phyloP scores from a whole-genome alignment of 2,113 vertebrate species.

The Vidua chalybeata region DNA sequence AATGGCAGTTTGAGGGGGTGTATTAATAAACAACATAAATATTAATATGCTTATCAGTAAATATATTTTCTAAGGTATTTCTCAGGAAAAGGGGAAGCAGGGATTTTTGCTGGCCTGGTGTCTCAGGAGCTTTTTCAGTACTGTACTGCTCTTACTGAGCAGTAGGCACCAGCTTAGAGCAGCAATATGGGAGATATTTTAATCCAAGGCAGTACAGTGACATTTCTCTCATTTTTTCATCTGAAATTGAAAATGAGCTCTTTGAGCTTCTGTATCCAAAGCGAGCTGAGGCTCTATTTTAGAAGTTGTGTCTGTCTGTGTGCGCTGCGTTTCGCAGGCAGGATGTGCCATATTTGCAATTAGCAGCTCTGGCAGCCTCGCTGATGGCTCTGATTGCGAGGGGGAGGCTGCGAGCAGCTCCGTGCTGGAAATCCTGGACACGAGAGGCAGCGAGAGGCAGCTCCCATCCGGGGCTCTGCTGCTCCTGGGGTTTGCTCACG shows the following conservation, averaged over 20 bases:
- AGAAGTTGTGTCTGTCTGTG: conserved; percentile 68
- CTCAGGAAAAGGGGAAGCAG: neutral
- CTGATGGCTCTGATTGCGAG: neutral
- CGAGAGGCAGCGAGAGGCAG: neutral
- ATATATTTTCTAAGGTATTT: neutral
- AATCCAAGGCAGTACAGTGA: conserved; percentile 59
- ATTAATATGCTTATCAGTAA: neutral
- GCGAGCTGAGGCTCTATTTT: conserved; percentile 59
- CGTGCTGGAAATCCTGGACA: neutral
- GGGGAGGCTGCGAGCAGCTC: conserved; percentile 30
- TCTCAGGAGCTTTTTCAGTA: conserved; percentile 26
- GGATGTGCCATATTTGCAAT: conserved; percentile 61
- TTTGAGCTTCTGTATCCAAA: conserved; percentile 44
- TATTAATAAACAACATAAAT: neutral
- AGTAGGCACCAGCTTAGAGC: conserved; percentile 49
- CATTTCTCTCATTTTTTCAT: conserved; percentile 55
- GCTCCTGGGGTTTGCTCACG: neutral
- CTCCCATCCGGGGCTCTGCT: neutral
- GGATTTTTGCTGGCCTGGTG: conserved; percentile 10
- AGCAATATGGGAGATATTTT: conserved; percentile 63
- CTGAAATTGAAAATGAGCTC: conserved; percentile 63
- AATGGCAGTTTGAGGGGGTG: neutral
- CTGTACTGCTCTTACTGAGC: conserved; percentile 35
- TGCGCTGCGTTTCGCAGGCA: conserved; percentile 56
- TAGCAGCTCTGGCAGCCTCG: conserved; percentile 60